Base-by-base conservation (phyloP, 2,113 vertebrate genomes). In the Cercopithecus mona region DNA sequence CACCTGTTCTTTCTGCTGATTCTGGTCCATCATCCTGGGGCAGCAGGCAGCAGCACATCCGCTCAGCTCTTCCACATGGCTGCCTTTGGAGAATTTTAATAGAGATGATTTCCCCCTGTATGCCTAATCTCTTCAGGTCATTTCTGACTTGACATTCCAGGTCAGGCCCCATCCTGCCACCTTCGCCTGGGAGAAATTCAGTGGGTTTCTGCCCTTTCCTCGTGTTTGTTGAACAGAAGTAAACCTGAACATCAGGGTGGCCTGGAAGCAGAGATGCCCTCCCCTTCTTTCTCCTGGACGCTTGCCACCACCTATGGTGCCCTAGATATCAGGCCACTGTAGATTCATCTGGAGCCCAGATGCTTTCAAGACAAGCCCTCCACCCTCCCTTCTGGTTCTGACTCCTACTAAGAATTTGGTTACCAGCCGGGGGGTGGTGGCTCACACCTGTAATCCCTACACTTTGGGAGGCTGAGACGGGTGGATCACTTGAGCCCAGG, bases 301-400 rank as follows among this genome's bases (percentile, higher is more conserved):
- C 38, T 1, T 35, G 9, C 43, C 48, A 8, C 55, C 52, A 0
- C 0, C 0, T 18, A 10, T 14, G 22, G 76, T 61, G 72, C 68
- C 80, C 40, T 20, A 70, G 75, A 23, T 0, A 3, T 52, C 25
- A 3, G n/a, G 14, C 50, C 40, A 22, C 70, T 2, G 12, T 12
- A 6, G 38, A 43, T 16, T 38, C 55, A 57, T 40, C 81, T n/a
- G 23, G 35, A 52, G 52, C 61, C 70, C 38, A 1, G 22, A 61
- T 43, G 6, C 66, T 30, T 81, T 81, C 18, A 1, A 40, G 86
- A n/a, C 55, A 38, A 8, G 38, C 81, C 61, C 52, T 68, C 68
- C 48, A 6, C 27, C 35, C 5, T 76, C 12, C 40, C 25, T 64
- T 30, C 83, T 55, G 64, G 30, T 14, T 11, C 45, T 16, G 30